A percentile compares a stretch with the other conserved stretches of the same genome.
Conservation (phyloP, 2,797 vertebrate genomes). For the Chaunax sp. region DNA sequence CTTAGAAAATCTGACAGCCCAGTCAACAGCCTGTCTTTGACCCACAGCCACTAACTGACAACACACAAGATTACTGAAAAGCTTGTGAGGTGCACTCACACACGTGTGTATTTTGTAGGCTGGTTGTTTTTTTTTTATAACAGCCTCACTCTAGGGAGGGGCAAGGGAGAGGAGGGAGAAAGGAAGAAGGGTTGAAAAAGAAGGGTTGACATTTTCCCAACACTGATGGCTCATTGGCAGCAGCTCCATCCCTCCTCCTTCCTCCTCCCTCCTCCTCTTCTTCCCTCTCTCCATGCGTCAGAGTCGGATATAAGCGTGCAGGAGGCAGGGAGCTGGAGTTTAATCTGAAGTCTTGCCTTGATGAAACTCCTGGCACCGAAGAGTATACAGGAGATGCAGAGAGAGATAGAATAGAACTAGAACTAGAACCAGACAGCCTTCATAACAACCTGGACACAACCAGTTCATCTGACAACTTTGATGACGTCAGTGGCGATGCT, state of each 20-base stretch:
- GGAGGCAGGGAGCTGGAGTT: constrained; percentile 76
- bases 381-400: constrained; percentile 29
- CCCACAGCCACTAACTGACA: constrained; percentile 74
- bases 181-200: constrained; percentile 51
- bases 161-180: constrained; percentile 38
- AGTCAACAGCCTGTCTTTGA: constrained; percentile 77
- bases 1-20: constrained; percentile 73
- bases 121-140: constrained; percentile 66
- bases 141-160: constrained; percentile 51
- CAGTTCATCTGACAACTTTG: constrained; percentile 38
- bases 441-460: constrained; percentile 30
- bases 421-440: constrained; percentile 33
- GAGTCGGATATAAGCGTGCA: constrained; percentile 72
- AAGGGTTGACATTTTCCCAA: constrained; percentile 36
- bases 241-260: constrained; percentile 35
- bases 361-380: constrained; percentile 52
- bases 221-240: constrained; percentile 60
- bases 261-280: constrained; percentile 22
- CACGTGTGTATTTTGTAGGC: constrained; percentile 19
- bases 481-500: constrained; percentile 76
- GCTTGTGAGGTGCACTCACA: constrained; percentile 10
- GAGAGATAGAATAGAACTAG: constrained; percentile 24
- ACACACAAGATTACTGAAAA: constrained; percentile 71
- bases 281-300: constrained; percentile 63
- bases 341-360: constrained; percentile 56